Evolutionary conservation across 2,888 invertebrate genomes (phyloP), one percentile per base, ranked within the genome.

Genomic region (Drosophila kanekoi): DNA sequence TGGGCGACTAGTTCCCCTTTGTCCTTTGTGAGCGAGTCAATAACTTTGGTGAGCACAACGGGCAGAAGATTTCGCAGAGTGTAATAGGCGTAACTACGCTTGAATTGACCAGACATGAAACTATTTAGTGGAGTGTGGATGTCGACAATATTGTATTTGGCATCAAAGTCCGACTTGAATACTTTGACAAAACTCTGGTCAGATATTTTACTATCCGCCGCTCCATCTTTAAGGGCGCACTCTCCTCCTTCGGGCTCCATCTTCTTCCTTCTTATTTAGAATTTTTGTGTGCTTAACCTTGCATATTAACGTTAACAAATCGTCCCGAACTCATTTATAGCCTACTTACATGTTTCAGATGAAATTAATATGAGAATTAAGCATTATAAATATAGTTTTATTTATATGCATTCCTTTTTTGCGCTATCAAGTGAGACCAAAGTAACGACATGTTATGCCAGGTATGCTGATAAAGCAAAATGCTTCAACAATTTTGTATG

Each of bases 51-150:
- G 57, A 99, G 90, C 83, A 98, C 98, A 0, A 97, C 94, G 1
- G 99, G 99, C 77, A 98, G 92, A 64, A 98, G 94, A 81, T 97
- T 96, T 81, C 96, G 97, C 18, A 99, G 93, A 0, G 98, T 97
- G 73, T 93, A 93, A 91, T 96, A 98, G 0, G 98, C 98, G 92
- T 96, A 97, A 90, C 97, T 96, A 93, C 70, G 87, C 70, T 91
- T 92, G 83, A 95, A 96, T 53, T 94, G 95, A 0, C 94, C 95
- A 47, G 94, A 94, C 51, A 95, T 91, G 13, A 93, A 92, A 1
- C 93, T 87, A 86, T 95, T 94, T 13, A 93, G 91, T 0, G 96
- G 96, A 0, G 95, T 94, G 1, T 80, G 74, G 2, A 92, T 91
- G 72, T 94, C 93, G 41, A 94, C 76, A 48, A 94, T 92, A 16